Conservation (phyloP, 2,113 vertebrate species). For the Donacobius atricapilla region DNA sequence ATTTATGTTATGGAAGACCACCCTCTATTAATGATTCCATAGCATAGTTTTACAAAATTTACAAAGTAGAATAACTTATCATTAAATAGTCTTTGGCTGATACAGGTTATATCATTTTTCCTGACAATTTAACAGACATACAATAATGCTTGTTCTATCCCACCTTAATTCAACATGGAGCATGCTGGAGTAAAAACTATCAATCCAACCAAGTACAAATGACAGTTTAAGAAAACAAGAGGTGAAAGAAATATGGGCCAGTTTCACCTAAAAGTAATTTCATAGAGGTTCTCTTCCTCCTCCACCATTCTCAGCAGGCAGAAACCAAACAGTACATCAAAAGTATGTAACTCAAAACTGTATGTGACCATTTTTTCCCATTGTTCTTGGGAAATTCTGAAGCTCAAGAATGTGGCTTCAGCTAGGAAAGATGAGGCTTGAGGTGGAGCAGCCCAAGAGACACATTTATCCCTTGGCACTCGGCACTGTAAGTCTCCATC, state of each 20-base stretch:
- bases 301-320: neutral
- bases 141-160: neutral
- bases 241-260: neutral
- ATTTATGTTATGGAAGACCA: neutral
- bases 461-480: neutral
- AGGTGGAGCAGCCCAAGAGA: neutral
- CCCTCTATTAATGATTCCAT: neutral
- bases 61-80: neutral
- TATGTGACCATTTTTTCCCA: fast-evolving
- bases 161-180: neutral
- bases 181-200: neutral
- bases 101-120: neutral
- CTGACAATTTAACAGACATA: neutral
- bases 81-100: neutral
- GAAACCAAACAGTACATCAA: neutral
- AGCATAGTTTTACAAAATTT: neutral
- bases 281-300: neutral
- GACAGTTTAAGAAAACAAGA: neutral
- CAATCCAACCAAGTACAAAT: neutral
- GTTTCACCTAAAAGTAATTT: neutral
- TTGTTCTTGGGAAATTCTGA: neutral
- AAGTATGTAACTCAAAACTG: neutral
- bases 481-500: neutral
- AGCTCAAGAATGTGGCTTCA: neutral
- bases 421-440: neutral